Evolutionary conservation across 1,140 invertebrate species (phyloP).

Genomic region (Gyrodactylus salaris): DNA sequence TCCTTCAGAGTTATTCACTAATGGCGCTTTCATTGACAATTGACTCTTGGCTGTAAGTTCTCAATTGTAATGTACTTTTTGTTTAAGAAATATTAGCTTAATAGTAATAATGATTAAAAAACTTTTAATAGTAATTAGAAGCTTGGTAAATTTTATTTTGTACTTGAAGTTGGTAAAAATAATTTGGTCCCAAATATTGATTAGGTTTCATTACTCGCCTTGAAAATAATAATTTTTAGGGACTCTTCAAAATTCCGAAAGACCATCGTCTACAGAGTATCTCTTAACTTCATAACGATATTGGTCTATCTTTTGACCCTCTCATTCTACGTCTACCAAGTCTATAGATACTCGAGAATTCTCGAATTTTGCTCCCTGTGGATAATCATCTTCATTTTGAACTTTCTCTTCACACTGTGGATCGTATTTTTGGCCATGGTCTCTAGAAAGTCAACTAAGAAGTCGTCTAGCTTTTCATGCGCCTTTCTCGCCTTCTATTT

Average conservation of each 20-base stretch:
- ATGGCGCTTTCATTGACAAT: background rate
- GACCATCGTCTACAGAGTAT: too few species aligned
- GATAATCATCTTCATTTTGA: background rate
- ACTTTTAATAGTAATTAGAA: too few species aligned
- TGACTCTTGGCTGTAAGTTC: background rate
- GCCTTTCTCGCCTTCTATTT: background rate
- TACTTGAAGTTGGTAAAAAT: too few species aligned
- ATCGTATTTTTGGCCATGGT: background rate
- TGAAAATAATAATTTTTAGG: too few species aligned
- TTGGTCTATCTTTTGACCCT: background rate
- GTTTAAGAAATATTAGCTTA: too few species aligned
- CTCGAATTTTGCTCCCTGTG: background rate
- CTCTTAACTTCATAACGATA: too few species aligned
- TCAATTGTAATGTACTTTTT: too few species aligned
- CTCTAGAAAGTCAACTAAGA: background rate
- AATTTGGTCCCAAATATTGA: too few species aligned
- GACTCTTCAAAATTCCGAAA: too few species aligned
- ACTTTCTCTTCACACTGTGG: background rate
- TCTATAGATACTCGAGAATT: background rate
- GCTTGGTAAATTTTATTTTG: too few species aligned
- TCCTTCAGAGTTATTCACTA: background rate
- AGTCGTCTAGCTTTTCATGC: background rate
- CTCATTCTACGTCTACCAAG: background rate
- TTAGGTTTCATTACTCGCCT: too few species aligned
- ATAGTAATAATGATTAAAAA: too few species aligned